Conservation (phyloP, 2,113 vertebrate genomes). For the Vulpes lagopus region DNA sequence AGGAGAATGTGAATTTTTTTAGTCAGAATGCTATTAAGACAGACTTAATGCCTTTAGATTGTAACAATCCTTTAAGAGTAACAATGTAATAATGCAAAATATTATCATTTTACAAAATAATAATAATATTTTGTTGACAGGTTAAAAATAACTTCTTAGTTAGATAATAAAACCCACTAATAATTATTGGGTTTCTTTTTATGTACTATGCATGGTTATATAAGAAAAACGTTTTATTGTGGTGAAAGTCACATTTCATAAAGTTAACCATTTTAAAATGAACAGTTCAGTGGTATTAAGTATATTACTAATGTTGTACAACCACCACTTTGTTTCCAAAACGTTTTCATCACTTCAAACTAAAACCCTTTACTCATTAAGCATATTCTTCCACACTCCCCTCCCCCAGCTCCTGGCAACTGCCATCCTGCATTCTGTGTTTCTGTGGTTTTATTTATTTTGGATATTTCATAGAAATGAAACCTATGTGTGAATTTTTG, state of each 20-base stretch:
- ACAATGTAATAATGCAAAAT: neutral
- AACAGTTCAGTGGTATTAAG: neutral
- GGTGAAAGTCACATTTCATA: neutral
- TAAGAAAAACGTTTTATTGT: slow-evolving; percentile 12
- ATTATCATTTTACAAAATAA: too few relatives aligned
- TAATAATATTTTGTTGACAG: neutral
- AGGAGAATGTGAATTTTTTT: neutral
- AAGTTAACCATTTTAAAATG: neutral
- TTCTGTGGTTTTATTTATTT: neutral
- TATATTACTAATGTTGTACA: neutral
- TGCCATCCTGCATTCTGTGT: neutral
- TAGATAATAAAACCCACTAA: neutral
- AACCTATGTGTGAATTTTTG: neutral
- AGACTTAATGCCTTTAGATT: neutral
- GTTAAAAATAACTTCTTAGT: neutral
- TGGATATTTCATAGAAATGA: neutral
- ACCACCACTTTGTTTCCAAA: neutral
- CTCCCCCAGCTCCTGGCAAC: neutral
- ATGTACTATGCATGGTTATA: neutral
- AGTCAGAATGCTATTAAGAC: neutral
- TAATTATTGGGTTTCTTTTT: neutral
- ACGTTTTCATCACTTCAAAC: neutral
- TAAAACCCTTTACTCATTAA: neutral
- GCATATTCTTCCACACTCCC: neutral
- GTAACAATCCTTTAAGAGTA: neutral